These are phyloP conservation scores for Poliocrania exsul DNA, from an alignment of 2,797 vertebrate genomes.

Conservation along the genomic window DNA sequence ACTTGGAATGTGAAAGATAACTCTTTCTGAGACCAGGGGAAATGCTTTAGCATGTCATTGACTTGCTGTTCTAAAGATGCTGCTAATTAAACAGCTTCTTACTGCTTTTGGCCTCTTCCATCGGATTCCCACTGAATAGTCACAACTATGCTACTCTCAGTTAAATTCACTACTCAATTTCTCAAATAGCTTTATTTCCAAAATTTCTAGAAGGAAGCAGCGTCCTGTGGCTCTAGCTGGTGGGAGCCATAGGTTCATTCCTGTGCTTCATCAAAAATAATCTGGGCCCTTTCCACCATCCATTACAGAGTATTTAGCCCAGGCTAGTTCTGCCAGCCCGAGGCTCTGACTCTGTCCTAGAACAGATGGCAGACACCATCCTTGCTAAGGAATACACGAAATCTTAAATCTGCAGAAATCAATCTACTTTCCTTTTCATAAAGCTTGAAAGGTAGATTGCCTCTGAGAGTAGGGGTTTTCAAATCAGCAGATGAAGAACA, in stretches of 20 bases:
- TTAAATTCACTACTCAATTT: background rate
- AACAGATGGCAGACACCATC: background rate
- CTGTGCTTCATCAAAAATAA: background rate
- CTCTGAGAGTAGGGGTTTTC: background rate
- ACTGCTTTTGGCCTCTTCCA: background rate
- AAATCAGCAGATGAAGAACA: background rate
- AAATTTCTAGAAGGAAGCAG: background rate
- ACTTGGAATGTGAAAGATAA: background rate
- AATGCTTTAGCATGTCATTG: background rate
- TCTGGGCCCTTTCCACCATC: background rate
- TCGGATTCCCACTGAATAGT: background rate
- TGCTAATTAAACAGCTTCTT: background rate
- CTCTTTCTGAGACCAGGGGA: accelerated
- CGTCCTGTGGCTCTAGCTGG: accelerated
- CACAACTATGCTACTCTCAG: background rate
- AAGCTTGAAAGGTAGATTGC: background rate
- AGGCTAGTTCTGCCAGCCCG: background rate
- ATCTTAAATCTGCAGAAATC: slow-evolving; percentile 2
- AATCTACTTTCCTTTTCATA: background rate
- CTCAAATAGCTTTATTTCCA: background rate
- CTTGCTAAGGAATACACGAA: background rate
- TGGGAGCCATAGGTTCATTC: background rate
- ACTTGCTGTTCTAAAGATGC: background rate
- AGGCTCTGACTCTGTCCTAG: background rate
- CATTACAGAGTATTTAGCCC: background rate